A percentile compares a stretch with the other conserved stretches of the same genome.
Conservation (phyloP, 2,888 invertebrate species). For the Drosophila barbarae region DNA sequence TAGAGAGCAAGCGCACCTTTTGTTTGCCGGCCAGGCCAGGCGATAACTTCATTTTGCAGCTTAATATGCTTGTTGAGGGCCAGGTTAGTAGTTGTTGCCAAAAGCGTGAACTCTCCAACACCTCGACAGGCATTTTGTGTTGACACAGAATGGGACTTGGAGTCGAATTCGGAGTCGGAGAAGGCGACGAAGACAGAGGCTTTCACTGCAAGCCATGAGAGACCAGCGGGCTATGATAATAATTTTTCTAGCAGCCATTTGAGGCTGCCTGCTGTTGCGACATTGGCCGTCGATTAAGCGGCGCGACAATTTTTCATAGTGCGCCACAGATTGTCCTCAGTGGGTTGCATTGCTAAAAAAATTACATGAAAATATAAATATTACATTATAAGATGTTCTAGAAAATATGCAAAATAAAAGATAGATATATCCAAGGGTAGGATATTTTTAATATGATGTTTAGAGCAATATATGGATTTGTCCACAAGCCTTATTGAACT, state of each 20-base stretch:
- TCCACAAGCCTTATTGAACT: no score
- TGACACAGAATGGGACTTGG: slow-evolving; percentile 58
- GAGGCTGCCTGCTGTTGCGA: slow-evolving; percentile 43
- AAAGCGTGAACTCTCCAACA: slow-evolving; percentile 75
- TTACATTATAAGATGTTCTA: no score
- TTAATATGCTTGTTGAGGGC: slow-evolving; percentile 73
- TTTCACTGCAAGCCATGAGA: slow-evolving; percentile 48
- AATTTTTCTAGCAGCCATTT: slow-evolving; percentile 62
- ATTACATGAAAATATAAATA: not conserved
- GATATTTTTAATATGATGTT: no score
- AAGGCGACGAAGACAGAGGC: slow-evolving; percentile 7
- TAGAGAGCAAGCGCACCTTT: slow-evolving; percentile 66
- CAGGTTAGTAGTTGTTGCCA: slow-evolving; percentile 63
- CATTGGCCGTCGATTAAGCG: slow-evolving; percentile 69
- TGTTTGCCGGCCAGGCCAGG: slow-evolving; percentile 60
- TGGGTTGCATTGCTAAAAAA: not conserved
- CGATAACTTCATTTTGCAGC: slow-evolving; percentile 74
- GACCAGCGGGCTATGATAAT: slow-evolving; percentile 61
- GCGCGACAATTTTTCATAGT: slow-evolving; percentile 73
- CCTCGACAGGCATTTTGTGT: slow-evolving; percentile 67
- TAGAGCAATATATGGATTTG: no score
- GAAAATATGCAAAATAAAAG: not conserved
- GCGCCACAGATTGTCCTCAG: slow-evolving; percentile 33
- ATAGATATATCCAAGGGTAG: no score
- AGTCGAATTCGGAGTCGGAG: not conserved